Evolutionary conservation across 2,888 invertebrate genomes (phyloP).

Genomic region (Sylvicola cinctus): DNA sequence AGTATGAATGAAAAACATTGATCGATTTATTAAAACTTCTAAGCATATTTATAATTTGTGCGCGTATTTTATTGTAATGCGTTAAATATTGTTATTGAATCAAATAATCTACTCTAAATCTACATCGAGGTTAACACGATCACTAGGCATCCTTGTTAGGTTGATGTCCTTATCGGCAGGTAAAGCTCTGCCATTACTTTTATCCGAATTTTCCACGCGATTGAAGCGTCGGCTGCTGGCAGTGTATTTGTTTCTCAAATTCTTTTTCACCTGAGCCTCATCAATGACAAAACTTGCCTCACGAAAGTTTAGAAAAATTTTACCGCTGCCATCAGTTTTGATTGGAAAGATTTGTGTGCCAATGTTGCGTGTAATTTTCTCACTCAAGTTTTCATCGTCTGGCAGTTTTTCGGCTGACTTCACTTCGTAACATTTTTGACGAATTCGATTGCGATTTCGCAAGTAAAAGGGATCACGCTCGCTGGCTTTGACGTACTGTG

Average conservation of each 20-base stretch:
- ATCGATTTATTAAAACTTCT: no score
- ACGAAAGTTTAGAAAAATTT: conserved; percentile 23
- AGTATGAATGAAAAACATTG: no score
- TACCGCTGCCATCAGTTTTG: conserved; percentile 23
- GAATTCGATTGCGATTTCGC: conserved; percentile 33
- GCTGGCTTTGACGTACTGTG: conserved; percentile 72
- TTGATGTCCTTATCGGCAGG: no score
- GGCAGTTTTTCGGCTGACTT: conserved; percentile 17
- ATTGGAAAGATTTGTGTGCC: conserved; percentile 26
- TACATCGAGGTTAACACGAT: no score
- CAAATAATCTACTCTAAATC: no score
- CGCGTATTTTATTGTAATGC: no score
- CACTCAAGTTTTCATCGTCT: not conserved
- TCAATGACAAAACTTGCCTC: conserved; percentile 25
- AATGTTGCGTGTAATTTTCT: conserved; percentile 20
- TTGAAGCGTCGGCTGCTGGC: no score
- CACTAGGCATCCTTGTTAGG: no score
- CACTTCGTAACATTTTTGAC: not conserved
- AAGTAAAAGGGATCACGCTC: conserved; percentile 69
- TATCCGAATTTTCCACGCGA: no score
- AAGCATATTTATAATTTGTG: no score
- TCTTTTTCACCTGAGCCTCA: conserved; percentile 10
- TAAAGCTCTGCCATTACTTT: no score
- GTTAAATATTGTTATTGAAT: no score
- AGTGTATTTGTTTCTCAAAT: not conserved